Evolutionary conservation across 1,140 invertebrate species (phyloP).

Genomic region (Archivesica marissinica): DNA sequence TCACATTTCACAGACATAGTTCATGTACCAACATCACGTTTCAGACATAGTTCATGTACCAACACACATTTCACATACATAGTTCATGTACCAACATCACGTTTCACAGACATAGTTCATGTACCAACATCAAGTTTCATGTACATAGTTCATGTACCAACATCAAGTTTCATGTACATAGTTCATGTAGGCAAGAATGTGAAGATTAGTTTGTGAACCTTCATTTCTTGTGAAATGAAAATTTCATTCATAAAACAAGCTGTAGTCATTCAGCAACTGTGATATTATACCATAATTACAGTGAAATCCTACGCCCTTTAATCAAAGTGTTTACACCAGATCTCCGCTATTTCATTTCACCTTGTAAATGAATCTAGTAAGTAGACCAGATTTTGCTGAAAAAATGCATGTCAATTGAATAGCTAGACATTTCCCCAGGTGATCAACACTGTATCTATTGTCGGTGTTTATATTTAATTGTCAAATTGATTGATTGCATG

Average conservation of each 20-base stretch:
- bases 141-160: too few relatives aligned
- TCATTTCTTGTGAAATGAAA: neutral
- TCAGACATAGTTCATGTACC: too few relatives aligned
- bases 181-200: neutral
- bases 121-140: neutral
- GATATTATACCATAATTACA: conserved; percentile 30
- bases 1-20: too few relatives aligned
- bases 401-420: neutral
- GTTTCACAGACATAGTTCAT: too few relatives aligned
- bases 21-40: too few relatives aligned
- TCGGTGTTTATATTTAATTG: too few relatives aligned
- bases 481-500: neutral
- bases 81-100: too few relatives aligned
- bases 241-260: conserved; percentile 28
- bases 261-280: neutral
- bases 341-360: neutral
- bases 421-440: neutral
- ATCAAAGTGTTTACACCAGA: conserved; percentile 6
- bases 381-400: neutral
- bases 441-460: too few relatives aligned
- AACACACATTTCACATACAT: too few relatives aligned
- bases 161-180: neutral
- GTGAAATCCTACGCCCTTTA: conserved; percentile 1
- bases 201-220: neutral
- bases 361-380: too few relatives aligned